Evolutionary conservation across 2,888 invertebrate species (phyloP).

Genomic region (Cephus rjabovi): DNA sequence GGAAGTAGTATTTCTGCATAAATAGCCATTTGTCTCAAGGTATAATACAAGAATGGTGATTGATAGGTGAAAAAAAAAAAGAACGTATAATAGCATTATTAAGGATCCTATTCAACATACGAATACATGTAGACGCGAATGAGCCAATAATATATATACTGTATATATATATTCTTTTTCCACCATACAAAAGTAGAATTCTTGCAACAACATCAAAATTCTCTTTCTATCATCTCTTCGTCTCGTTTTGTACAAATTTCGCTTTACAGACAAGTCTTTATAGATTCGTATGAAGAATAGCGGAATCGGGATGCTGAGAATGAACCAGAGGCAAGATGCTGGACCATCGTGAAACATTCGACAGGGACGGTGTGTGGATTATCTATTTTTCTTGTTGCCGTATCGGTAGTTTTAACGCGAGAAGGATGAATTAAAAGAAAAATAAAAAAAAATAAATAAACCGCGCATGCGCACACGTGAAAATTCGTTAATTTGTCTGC

Average conservation of each 20-base stretch:
- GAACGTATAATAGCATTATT: neutral
- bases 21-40: neutral
- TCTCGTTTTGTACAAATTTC: neutral
- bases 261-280: neutral
- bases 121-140: neutral
- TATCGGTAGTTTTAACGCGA: neutral
- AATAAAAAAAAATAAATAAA: conserved; percentile 43
- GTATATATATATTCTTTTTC: too few relatives aligned
- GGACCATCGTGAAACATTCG: neutral
- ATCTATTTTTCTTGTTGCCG: neutral
- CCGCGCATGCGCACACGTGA: neutral
- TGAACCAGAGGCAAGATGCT: neutral
- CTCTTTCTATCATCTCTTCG: neutral
- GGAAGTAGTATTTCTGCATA: neutral
- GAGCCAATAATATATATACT: neutral
- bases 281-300: neutral
- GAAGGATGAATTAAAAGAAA: conserved; percentile 1
- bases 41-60: neutral
- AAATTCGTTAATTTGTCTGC: neutral
- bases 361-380: neutral
- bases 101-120: neutral
- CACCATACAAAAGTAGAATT: too few relatives aligned
- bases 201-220: neutral
- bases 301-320: neutral
- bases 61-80: neutral